Evolutionary conservation across 2,888 invertebrate genomes (phyloP).

Genomic region (Nysson spinosus): DNA sequence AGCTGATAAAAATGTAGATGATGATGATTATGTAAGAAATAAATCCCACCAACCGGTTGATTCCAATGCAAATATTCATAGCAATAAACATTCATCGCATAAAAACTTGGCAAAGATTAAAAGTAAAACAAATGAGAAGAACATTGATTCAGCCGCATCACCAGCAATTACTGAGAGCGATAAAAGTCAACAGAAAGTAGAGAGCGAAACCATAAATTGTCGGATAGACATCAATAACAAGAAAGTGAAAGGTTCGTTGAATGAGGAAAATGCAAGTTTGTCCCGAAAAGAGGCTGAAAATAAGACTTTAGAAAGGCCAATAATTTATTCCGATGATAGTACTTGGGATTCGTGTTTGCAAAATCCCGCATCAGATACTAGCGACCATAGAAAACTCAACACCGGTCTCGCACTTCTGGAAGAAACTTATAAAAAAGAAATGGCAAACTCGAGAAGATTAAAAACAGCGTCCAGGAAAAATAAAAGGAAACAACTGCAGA

Average conservation of each 20-base stretch:
- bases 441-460: constrained; percentile 41
- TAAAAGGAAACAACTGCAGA: constrained; percentile 43
- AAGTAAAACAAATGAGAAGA: too few species aligned
- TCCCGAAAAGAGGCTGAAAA: neutral
- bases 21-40: too few species aligned
- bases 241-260: neutral
- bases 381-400: constrained; percentile 24
- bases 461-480: constrained; percentile 43
- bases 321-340: constrained; percentile 73
- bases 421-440: constrained; percentile 67
- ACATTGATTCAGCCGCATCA: too few species aligned
- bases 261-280: neutral
- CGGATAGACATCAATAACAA: neutral
- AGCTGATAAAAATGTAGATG: too few species aligned
- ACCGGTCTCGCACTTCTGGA: constrained; percentile 69
- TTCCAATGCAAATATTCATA: too few species aligned
- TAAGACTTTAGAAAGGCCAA: constrained; percentile 22
- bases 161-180: too few species aligned
- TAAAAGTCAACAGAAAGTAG: too few species aligned
- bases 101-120: too few species aligned
- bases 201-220: too few species aligned
- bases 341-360: constrained; percentile 62
- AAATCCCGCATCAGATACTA: constrained; percentile 14
- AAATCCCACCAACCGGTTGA: too few species aligned
- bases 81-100: too few species aligned